These are phyloP conservation scores for Timema cristinae DNA, from an alignment of 2,888 invertebrate species.

Conservation along the genomic window DNA sequence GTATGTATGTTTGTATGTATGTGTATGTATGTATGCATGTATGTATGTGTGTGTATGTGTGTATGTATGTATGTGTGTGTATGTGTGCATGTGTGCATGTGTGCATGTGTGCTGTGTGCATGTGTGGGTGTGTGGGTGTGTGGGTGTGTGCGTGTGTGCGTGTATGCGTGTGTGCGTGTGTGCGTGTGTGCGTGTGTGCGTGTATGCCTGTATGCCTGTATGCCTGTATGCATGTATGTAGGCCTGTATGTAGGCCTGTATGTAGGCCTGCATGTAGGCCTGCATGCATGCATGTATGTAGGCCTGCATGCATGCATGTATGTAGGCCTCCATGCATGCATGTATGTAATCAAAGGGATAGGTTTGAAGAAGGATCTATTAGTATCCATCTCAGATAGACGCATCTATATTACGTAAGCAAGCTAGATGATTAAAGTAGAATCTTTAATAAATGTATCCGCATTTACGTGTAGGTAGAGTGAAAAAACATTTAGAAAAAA, in stretches of 20 bases:
- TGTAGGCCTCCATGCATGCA: background rate
- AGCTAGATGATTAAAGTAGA: too few relatives aligned
- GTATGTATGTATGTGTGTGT: conserved; percentile 15
- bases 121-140: too few relatives aligned
- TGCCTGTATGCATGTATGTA: conserved; percentile 14
- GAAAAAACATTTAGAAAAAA: too few relatives aligned
- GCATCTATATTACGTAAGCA: too few relatives aligned
- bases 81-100: too few relatives aligned
- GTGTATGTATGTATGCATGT: conserved; percentile 7
- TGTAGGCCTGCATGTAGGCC: conserved; percentile 13
- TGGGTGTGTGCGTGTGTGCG: too few relatives aligned
- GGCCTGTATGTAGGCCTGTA: conserved; percentile 15
- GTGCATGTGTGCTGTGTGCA: too few relatives aligned
- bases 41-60: conserved; percentile 13
- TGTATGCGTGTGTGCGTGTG: conserved; percentile 12
- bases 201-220: conserved; percentile 13
- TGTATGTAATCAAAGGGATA: too few relatives aligned
- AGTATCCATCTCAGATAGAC: too few relatives aligned
- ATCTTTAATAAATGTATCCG: too few relatives aligned
- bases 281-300: conserved; percentile 16
- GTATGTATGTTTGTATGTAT: conserved; percentile 16
- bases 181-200: conserved; percentile 13
- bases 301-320: conserved; percentile 14
- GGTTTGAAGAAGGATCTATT: too few relatives aligned
- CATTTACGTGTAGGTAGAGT: too few relatives aligned